These are phyloP conservation scores for Loripinus fragilis DNA, from an alignment of 2,888 invertebrate genomes.

Conservation along the genomic window DNA sequence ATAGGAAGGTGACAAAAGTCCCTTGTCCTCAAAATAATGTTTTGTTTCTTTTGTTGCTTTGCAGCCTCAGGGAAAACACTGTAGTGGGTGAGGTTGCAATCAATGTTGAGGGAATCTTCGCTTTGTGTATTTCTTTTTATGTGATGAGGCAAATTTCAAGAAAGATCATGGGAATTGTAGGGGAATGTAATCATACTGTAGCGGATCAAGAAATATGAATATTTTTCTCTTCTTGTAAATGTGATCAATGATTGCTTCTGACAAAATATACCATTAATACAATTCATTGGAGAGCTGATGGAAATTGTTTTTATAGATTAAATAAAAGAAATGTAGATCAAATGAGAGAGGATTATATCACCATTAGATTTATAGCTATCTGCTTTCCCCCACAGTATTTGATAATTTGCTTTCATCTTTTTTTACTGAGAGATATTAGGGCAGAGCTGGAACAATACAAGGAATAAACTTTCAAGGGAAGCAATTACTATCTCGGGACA, in stretches of 20 bases:
- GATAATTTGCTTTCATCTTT: conserved; percentile 1
- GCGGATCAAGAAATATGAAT: conserved; percentile 15
- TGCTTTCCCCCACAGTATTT: neutral
- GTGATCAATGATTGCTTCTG: neutral
- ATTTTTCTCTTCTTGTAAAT: neutral
- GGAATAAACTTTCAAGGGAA: no score
- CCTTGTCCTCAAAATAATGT: no score
- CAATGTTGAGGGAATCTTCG: no score
- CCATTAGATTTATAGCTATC: neutral
- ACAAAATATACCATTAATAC: conserved; percentile 5
- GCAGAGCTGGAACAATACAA: no score
- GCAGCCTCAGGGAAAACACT: no score
- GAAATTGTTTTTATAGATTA: neutral
- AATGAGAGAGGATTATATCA: neutral
- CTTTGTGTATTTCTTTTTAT: no score
- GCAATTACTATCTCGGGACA: no score
- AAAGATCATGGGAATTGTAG: neutral
- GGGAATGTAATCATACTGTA: neutral
- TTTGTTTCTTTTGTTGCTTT: no score
- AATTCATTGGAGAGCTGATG: neutral
- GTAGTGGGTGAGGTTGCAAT: no score
- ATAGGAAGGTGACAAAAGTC: no score
- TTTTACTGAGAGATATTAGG: no score
- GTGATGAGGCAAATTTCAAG: no score
- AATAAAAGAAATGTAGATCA: conserved; percentile 6